Evolutionary conservation across 2,797 vertebrate species (phyloP), one percentile per base, ranked within the genome.

Genomic region (Poecilia gillii): DNA sequence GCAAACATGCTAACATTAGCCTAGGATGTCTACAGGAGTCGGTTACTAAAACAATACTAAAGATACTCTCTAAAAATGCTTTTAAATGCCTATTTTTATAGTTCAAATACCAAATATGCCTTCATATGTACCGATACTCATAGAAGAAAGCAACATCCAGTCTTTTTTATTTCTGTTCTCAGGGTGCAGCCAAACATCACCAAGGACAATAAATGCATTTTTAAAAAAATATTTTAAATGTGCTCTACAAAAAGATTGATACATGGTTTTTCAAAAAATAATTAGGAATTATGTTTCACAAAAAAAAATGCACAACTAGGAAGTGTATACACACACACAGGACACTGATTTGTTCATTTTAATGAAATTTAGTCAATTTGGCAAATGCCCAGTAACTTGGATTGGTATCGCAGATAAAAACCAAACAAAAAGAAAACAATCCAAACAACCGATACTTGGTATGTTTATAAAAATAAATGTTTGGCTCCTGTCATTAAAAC

Each of bases 221-320:
- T 20, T 18, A 1, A 0, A 20, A 7, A 12, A 46, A 16, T 51
- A 51, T 51, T 53, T 55, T 55, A 1, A n/a, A 55, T 55, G 12
- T 0, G 9, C 3, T 55, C 53, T n/a, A 12, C 25, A 55, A 25
- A 55, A 55, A n/a, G 25, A 55, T n/a, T 4, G 8, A n/a, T 12
- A 3, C 23, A 7, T 51, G 49, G 49, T 20, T 51, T 51, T 51
- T 23, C 49, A 20, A 23, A 51, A 51, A 51, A 55, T 55, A 55
- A 25, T n/a, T 55, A 55, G 53, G 25, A 4, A 9, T 31, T 31
- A 6, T 14, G 13, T 28, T 31, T 59, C 11, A 16, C 57, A 31
- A 5, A 59, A 1, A 20, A 2, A 20, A 49, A 49, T 20, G 20
- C 76, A 86, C 86, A 57, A 81, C 82, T 39, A 57, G 41, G 73